Evolutionary conservation across 2,113 vertebrate species (phyloP).

Genomic region (Murina feae): DNA sequence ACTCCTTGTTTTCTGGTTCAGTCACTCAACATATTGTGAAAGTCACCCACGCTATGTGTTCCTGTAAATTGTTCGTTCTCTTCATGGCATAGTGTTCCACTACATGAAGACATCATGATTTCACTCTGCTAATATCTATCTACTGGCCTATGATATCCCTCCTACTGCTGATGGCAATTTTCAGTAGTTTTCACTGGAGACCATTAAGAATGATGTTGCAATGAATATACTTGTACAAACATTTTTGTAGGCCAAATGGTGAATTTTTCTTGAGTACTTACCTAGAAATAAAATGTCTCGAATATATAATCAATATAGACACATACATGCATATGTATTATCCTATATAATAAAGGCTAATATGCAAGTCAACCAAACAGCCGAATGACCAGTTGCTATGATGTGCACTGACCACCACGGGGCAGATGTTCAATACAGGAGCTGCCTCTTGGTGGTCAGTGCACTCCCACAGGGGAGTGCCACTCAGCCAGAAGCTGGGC

Average conservation of each 20-base stretch:
- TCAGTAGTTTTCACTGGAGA: neutral
- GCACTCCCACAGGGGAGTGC: too few species aligned
- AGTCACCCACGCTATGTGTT: neutral
- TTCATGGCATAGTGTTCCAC: neutral
- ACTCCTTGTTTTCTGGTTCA: neutral
- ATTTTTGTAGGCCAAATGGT: neutral
- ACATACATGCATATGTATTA: neutral
- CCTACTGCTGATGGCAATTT: neutral
- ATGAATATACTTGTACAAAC: neutral
- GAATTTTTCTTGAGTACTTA: neutral
- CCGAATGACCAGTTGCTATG: too few species aligned
- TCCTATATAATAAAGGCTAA: too few species aligned
- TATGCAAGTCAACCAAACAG: too few species aligned
- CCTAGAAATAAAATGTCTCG: neutral
- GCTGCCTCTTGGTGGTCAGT: too few species aligned
- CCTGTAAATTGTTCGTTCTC: neutral
- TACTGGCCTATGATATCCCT: neutral
- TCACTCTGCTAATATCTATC: neutral
- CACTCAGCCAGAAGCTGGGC: too few species aligned
- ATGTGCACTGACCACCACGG: too few species aligned
- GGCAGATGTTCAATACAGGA: too few species aligned
- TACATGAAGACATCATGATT: neutral
- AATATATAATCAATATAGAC: neutral
- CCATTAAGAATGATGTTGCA: neutral
- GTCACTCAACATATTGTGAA: neutral